Evolutionary conservation across 2,113 vertebrate species (phyloP).

Genomic region (Labrus mixtus): DNA sequence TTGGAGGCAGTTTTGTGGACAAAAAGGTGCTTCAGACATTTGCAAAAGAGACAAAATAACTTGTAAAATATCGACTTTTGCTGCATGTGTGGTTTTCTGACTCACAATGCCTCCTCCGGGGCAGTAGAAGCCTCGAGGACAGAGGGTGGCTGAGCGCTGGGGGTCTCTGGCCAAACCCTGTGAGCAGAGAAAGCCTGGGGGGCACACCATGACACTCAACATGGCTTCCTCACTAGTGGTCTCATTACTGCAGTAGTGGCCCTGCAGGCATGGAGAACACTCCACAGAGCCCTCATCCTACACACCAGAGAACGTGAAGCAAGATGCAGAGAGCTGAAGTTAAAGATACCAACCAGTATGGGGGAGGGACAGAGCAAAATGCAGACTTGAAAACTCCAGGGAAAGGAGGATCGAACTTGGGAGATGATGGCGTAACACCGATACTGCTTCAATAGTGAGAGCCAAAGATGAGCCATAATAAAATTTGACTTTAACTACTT

Average conservation of each 20-base stretch:
- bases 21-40: neutral
- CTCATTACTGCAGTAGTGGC: slow-evolving; percentile 88
- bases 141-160: slow-evolving; percentile 82
- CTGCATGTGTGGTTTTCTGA: slow-evolving; percentile 4
- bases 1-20: neutral
- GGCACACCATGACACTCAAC: slow-evolving; percentile 87
- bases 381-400: slow-evolving; percentile 30
- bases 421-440: slow-evolving; percentile 29
- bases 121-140: slow-evolving; percentile 90
- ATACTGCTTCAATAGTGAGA: slow-evolving; percentile 14
- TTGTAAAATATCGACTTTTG: neutral
- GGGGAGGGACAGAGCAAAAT: slow-evolving; percentile 57
- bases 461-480: slow-evolving; percentile 23
- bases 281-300: slow-evolving; percentile 85
- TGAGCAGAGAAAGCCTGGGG: slow-evolving; percentile 88
- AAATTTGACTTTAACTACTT: slow-evolving; percentile 25
- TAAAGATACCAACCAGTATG: slow-evolving; percentile 65
- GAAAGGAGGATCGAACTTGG: slow-evolving; percentile 35
- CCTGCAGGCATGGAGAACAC: slow-evolving; percentile 85
- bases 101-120: slow-evolving; percentile 86
- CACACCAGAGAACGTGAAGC: slow-evolving; percentile 52
- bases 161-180: slow-evolving; percentile 85
- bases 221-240: slow-evolving; percentile 88
- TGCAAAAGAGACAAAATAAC: neutral
- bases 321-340: slow-evolving; percentile 57